Evolutionary conservation across 1,140 invertebrate genomes (phyloP).

Genomic region (Laodelphax striatellus): DNA sequence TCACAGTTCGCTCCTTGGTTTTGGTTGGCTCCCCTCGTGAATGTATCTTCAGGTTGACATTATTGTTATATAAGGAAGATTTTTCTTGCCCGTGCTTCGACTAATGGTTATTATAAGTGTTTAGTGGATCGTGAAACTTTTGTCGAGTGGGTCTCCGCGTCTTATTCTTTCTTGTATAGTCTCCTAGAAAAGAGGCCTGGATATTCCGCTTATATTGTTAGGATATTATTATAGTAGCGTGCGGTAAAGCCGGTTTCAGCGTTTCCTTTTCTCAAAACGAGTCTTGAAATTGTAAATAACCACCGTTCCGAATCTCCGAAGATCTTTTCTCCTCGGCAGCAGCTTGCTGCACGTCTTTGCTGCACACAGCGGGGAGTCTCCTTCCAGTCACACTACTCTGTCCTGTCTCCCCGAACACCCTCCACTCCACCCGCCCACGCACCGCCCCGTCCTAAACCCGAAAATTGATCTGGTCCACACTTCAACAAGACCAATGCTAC

Average conservation of each 20-base stretch:
- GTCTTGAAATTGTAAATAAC: constrained; percentile 2
- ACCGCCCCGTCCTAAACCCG: no score
- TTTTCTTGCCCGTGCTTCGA: neutral
- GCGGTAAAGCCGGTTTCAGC: neutral
- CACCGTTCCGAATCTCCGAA: neutral
- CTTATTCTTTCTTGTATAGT: neutral
- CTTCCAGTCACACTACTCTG: no score
- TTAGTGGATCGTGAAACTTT: constrained; percentile 3
- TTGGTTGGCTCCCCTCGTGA: neutral
- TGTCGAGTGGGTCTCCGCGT: neutral
- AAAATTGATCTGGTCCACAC: no score
- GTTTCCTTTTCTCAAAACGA: neutral
- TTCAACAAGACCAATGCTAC: no score
- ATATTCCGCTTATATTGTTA: constrained; percentile 2
- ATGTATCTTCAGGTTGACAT: constrained; percentile 1
- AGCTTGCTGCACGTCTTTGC: neutral
- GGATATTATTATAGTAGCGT: constrained; percentile 1
- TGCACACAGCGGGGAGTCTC: neutral
- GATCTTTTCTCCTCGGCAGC: neutral
- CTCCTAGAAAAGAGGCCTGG: neutral
- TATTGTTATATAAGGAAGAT: constrained; percentile 1
- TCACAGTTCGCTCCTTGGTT: neutral
- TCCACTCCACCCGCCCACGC: no score
- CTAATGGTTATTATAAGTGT: constrained; percentile 4
- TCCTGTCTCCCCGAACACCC: neutral